A percentile compares a stretch with the other conserved stretches of the same genome.
phyloP scores from a whole-genome alignment of 2,797 vertebrate species.

The Siniperca obscura region DNA sequence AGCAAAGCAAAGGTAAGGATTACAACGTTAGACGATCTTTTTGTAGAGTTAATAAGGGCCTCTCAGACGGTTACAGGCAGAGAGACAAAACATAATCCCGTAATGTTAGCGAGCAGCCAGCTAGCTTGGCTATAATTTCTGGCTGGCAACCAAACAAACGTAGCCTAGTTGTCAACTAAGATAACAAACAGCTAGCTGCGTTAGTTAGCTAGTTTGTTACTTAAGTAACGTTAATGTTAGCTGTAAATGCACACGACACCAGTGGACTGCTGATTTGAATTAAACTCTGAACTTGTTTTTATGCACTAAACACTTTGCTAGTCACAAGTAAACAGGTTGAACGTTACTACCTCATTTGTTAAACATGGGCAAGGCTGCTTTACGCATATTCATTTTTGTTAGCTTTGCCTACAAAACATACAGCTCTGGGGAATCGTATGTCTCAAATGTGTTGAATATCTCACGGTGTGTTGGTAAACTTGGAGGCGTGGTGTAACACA shows the following conservation, averaged over 20 bases:
- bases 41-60: conserved; percentile 47
- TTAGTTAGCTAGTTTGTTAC: neutral
- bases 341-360: neutral
- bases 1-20: conserved; percentile 76
- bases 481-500: conserved; percentile 74
- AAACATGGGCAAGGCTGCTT: neutral
- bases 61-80: conserved; percentile 29
- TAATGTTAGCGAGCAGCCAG: conserved; percentile 63
- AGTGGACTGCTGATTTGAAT: neutral
- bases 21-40: conserved; percentile 11
- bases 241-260: neutral
- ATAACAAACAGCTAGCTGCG: conserved; percentile 26
- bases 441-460: conserved; percentile 62
- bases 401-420: neutral
- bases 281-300: neutral
- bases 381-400: neutral
- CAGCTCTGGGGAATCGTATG: conserved; percentile 16
- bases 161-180: conserved; percentile 49
- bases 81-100: conserved; percentile 58
- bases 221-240: neutral
- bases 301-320: neutral
- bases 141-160: conserved; percentile 42
- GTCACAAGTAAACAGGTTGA: neutral
- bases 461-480: conserved; percentile 74
- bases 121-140: conserved; percentile 63